phyloP scores from a whole-genome alignment of 2,888 invertebrate species.

The Micropterix aruncella region DNA sequence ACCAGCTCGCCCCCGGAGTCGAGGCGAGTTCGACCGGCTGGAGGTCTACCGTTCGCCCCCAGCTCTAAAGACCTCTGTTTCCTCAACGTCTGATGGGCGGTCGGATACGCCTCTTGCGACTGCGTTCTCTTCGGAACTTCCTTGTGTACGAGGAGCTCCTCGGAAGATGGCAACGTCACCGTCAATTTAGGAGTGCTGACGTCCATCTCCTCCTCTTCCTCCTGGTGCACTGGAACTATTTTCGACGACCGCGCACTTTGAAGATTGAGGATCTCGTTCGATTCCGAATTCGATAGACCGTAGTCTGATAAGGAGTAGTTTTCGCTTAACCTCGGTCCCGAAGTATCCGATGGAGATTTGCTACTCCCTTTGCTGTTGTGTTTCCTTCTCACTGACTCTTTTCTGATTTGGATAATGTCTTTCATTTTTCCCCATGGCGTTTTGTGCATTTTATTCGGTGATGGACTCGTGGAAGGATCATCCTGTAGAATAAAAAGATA shows the following conservation, averaged over 20 bases:
- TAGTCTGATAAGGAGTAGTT: constrained; percentile 33
- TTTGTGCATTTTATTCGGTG: constrained; percentile 40
- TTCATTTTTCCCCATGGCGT: constrained; percentile 70
- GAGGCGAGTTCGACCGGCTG: not conserved
- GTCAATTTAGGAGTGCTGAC: constrained; percentile 35
- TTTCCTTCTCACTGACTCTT: constrained; percentile 50
- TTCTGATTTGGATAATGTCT: constrained; percentile 58
- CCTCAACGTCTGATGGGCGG: constrained; percentile 25
- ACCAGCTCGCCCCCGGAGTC: constrained; percentile 18
- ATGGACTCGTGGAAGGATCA: constrained; percentile 34
- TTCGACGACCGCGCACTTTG: constrained; percentile 4
- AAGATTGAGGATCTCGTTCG: constrained; percentile 14
- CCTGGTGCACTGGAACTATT: constrained; percentile 9
- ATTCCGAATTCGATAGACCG: constrained; percentile 18
- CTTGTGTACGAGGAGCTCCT: constrained; percentile 29
- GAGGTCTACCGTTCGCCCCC: not conserved
- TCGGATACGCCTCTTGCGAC: constrained; percentile 17
- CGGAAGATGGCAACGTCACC: constrained; percentile 45
- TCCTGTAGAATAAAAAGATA: constrained; percentile 19
- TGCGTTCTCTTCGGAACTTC: constrained; percentile 1
- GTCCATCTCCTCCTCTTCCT: constrained; percentile 4
- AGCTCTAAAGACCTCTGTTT: constrained; percentile 33
- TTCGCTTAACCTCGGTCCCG: constrained; percentile 19
- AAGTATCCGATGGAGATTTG: constrained; percentile 24
- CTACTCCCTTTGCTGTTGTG: constrained; percentile 25